Evolutionary conservation across 2,888 invertebrate species (phyloP), one percentile per base, ranked within the genome.

Genomic region (Toxonevra muliebris): DNA sequence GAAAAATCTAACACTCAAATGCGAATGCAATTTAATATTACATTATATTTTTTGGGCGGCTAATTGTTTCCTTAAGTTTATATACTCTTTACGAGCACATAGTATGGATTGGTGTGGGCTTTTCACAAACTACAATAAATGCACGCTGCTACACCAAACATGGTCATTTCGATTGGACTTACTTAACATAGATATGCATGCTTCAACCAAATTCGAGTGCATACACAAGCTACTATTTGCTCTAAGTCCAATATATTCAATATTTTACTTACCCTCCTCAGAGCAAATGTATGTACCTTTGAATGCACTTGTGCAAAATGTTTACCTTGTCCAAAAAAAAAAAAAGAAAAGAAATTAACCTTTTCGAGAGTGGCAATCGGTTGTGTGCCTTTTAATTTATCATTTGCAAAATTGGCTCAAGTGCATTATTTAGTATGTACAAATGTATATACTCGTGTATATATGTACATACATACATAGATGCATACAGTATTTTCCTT

Each of bases 371-470:
- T 69, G 62, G 59, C 67, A 59, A 65, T 55, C 63, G 65, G 62
- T 64, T 42, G 52, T 54, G 20, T 52, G 61, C 40, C 61, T 64
- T 69, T 69, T 68, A 68, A 69, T 71, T 71, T 68, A 69, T 71
- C 66, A 71, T 66, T 68, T 66, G 59, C 30, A 17, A 63, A 71
- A 65, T 69, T 69, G 67, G 67, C 59, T 69, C 69, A 71, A 71
- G 69, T 68, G 69, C 71, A 71, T 64, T 66, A 30, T 30, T 30
- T 30, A 2, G 30, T 30, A 30, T n/a, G n/a, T n/a, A n/a, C n/a
- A n/a, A n/a, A n/a, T n/a, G n/a, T n/a, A n/a, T n/a, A n/a, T 30
- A 30, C 7, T 30, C 7, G 30, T 30, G 30, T 30, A 30, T 7
- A 30, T 30, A 30, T 30, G 30, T 30, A 30, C 30, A 30, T 2